A percentile compares a stretch with the other conserved stretches of the same genome.
Conservation (phyloP, 2,113 vertebrate genomes). For the Sarotherodon lohbergeri region DNA sequence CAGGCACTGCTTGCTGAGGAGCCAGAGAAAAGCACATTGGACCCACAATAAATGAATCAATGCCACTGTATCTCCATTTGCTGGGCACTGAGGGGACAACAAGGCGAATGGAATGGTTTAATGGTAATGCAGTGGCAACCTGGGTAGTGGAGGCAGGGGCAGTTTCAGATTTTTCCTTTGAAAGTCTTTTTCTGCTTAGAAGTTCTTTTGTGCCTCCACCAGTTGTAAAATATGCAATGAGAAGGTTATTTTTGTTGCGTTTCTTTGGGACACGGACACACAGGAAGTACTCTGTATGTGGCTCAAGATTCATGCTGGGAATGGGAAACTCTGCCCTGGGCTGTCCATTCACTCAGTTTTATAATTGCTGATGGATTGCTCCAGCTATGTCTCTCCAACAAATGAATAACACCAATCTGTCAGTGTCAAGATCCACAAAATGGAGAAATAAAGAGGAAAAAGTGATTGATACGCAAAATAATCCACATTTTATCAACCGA, state of each 20-base stretch:
- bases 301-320: not conserved
- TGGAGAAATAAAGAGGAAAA: not conserved
- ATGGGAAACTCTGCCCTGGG: not conserved
- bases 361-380: not conserved
- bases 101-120: constrained; percentile 44
- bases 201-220: not conserved
- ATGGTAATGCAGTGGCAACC: constrained; percentile 41
- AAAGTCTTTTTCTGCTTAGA: constrained; percentile 20
- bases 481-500: not conserved
- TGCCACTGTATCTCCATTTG: constrained; percentile 52
- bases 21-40: constrained; percentile 45
- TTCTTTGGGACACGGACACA: constrained; percentile 10
- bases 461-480: not conserved
- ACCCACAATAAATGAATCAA: constrained; percentile 61
- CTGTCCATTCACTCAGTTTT: not conserved
- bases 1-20: constrained; percentile 36
- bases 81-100: not conserved
- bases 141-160: not conserved
- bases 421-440: not conserved
- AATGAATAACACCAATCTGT: not conserved
- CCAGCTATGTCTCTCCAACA: not conserved
- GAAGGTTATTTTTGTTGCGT: constrained; percentile 21
- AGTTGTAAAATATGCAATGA: constrained; percentile 16
- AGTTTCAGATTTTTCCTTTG: constrained; percentile 21
- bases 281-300: constrained; percentile 29